Base-by-base conservation (phyloP, 2,888 invertebrate genomes). In the Sphinx pinastri region DNA sequence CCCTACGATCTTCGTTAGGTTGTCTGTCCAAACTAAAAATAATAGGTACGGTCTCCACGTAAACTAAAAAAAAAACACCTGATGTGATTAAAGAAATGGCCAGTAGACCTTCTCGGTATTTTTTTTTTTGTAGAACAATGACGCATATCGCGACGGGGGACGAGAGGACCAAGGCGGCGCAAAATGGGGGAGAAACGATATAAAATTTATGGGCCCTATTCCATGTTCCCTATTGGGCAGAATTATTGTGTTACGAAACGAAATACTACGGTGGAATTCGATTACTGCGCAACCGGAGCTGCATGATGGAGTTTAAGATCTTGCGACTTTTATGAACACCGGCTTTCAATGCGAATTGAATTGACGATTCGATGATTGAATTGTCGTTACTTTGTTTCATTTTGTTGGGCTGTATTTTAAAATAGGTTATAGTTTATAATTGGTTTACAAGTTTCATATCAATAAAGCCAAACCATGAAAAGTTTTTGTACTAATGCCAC, bases 171-270 rank as follows among this genome's bases (percentile, higher is more conserved):
- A 57, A 51, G 70, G 67, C 51, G 67, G 57, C 55, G 67, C 38
- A 67, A 55, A 66, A 57, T 58, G 31, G 57, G 60, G 67, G 70
- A 49, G 52, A 47, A 58, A 31, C 58, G 52, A 71, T 70, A 72
- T 70, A 67, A 70, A 69, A 25, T 70, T 73, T 71, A 73, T 69
- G 70, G 69, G 54, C 69, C 60, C 67, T 67, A 68, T 71, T 68
- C 54, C 69, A 52, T 71, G 70, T 70, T 70, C 73, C 67, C 19
- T 55, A 70, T 68, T 68, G 70, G 16, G 66, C 68, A 51, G 38
- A 70, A 70, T 63, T 58, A 72, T 70, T 68, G 70, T 66, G 58
- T 70, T 63, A 71, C 55, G 47, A 57, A 57, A 59, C 38, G 54
- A 63, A 38, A 60, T 52, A 14, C 38, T 69, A 57, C 47, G 19